phyloP scores from a whole-genome alignment of 2,797 vertebrate genomes.

The Brachyalestes nurse region DNA sequence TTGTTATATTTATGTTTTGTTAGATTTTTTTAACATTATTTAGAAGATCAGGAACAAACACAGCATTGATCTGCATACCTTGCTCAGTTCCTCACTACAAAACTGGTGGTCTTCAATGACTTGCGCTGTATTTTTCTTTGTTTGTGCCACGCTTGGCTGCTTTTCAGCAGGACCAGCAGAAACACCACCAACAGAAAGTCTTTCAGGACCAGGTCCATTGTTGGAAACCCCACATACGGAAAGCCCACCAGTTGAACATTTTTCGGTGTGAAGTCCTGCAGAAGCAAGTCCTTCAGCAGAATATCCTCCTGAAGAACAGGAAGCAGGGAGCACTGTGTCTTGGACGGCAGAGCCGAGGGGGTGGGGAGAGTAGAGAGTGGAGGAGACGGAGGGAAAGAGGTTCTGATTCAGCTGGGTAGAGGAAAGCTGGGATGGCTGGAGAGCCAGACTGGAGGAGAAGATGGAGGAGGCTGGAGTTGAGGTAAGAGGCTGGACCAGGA shows the following conservation, averaged over 20 bases:
- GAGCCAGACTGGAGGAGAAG: slow-evolving; percentile 59
- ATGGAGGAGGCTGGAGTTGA: slow-evolving; percentile 36
- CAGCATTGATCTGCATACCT: background rate
- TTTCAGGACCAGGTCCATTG: background rate
- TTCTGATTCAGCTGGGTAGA: slow-evolving; percentile 62
- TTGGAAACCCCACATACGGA: background rate
- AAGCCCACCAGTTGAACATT: background rate
- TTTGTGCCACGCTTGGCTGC: background rate
- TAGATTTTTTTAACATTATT: too few relatives aligned
- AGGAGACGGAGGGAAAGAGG: slow-evolving; percentile 11
- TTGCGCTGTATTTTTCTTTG: slow-evolving; percentile 15
- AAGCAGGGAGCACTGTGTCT: slow-evolving; percentile 5
- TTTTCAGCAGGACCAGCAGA: background rate
- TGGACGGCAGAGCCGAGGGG: background rate
- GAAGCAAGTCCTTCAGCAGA: background rate
- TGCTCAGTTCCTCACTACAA: background rate
- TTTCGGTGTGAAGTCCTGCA: background rate
- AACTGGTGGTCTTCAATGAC: slow-evolving; percentile 52
- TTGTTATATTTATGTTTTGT: too few relatives aligned
- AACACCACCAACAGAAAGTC: background rate
- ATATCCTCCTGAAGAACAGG: background rate
- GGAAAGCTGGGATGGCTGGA: slow-evolving; percentile 70
- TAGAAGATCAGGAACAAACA: too few relatives aligned
- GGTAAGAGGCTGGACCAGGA: slow-evolving; percentile 63
- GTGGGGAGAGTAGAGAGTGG: slow-evolving; percentile 35